phyloP scores from a whole-genome alignment of 2,888 invertebrate species.

The Chloroclystis v-ata region DNA sequence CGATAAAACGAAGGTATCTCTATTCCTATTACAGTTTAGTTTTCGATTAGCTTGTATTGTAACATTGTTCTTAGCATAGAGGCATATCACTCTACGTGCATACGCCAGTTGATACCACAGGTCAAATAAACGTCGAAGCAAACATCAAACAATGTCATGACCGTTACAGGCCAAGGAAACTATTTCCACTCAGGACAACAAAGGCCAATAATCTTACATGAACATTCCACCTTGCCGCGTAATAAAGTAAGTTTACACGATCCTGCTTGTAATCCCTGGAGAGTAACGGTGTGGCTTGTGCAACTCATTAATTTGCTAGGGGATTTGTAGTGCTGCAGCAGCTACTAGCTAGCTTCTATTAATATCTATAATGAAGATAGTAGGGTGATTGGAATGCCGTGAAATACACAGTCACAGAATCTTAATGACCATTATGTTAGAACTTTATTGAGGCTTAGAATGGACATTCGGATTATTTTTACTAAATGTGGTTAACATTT shows the following conservation, averaged over 20 bases:
- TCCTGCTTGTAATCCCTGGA: conserved; percentile 44
- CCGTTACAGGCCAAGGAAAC: conserved; percentile 9
- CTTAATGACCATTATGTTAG: neutral
- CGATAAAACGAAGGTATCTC: too few relatives aligned
- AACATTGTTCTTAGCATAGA: too few relatives aligned
- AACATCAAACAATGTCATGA: conserved; percentile 2
- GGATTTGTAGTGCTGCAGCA: conserved; percentile 36
- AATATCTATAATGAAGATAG: neutral
- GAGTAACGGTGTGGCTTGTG: conserved; percentile 42
- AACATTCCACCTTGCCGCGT: conserved; percentile 27
- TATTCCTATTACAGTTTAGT: too few relatives aligned
- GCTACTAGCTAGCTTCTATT: conserved; percentile 4
- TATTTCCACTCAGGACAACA: conserved; percentile 13
- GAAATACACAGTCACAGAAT: neutral
- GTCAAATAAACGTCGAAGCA: neutral
- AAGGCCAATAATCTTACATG: conserved; percentile 25
- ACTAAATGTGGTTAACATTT: too few relatives aligned
- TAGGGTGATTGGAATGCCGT: conserved; percentile 1
- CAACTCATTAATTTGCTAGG: conserved; percentile 51
- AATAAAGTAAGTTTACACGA: conserved; percentile 45
- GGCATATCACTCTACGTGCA: too few relatives aligned
- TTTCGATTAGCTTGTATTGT: too few relatives aligned
- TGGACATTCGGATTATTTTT: too few relatives aligned
- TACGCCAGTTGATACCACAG: too few relatives aligned
- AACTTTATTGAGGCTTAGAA: too few relatives aligned